phyloP scores from a whole-genome alignment of 2,797 vertebrate genomes.

The Hippocampus kuda region DNA sequence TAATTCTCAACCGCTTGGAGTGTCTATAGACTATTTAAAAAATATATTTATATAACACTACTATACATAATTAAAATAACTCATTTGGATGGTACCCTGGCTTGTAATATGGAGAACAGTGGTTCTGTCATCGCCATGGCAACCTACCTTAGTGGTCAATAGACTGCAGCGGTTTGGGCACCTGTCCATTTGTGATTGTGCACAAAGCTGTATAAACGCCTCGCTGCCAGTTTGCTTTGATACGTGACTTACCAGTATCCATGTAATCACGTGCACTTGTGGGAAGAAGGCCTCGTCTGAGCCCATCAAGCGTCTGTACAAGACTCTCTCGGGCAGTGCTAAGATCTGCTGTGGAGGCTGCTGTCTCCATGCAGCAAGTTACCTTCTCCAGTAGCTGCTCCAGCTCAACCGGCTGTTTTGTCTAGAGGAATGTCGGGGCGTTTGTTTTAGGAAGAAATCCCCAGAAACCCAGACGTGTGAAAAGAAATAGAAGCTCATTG shows the following conservation, averaged over 20 bases:
- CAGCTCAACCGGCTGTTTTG: conserved; percentile 70
- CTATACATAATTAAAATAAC: neutral
- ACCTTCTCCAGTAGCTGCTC: conserved; percentile 65
- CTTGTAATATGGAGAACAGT: neutral
- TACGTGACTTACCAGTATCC: conserved; percentile 32
- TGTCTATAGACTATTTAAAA: too few species aligned
- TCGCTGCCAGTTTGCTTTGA: neutral
- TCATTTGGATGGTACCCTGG: neutral
- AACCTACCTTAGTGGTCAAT: neutral
- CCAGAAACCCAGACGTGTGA: neutral
- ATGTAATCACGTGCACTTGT: conserved; percentile 31
- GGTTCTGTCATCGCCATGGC: neutral
- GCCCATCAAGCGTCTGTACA: conserved; percentile 54
- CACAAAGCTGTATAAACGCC: neutral
- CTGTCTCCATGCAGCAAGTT: conserved; percentile 68
- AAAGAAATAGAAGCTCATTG: too few species aligned
- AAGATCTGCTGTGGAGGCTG: conserved; percentile 53
- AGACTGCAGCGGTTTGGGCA: neutral
- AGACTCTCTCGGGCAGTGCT: conserved; percentile 60
- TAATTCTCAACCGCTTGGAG: too few species aligned
- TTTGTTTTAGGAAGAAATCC: neutral
- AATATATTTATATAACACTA: neutral
- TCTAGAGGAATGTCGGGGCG: conserved; percentile 32
- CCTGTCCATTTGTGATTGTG: neutral
- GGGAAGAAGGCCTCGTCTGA: conserved; percentile 56